These are phyloP conservation scores for Oreotrochilus melanogaster DNA, from an alignment of 2,113 vertebrate species.

Conservation along the genomic window DNA sequence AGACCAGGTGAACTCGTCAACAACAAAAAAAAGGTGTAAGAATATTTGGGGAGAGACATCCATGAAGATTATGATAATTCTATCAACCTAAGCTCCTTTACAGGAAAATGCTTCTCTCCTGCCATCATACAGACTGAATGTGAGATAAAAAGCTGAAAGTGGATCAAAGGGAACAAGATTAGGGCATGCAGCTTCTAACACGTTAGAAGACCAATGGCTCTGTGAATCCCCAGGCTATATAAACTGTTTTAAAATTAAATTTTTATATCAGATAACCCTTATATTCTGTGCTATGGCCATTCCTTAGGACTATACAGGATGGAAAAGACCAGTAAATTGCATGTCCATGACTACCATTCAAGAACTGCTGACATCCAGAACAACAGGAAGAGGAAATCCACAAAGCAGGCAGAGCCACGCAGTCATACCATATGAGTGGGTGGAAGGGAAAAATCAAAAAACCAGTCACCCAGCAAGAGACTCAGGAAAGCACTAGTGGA, in stretches of 20 bases:
- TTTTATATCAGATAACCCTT: neutral
- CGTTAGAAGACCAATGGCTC: constrained; percentile 21
- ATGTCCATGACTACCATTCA: neutral
- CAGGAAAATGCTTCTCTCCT: neutral
- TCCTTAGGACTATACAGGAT: neutral
- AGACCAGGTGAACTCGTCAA: constrained; percentile 48
- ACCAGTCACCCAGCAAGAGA: constrained; percentile 30
- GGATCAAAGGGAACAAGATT: constrained; percentile 60
- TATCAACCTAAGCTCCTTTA: neutral
- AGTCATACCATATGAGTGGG: constrained; percentile 26
- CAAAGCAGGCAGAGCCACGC: constrained; percentile 32
- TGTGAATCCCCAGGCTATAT: constrained; percentile 31
- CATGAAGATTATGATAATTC: neutral
- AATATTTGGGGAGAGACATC: neutral
- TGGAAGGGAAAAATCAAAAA: constrained; percentile 28
- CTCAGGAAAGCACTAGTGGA: neutral
- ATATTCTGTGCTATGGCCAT: neutral
- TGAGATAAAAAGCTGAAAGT: constrained; percentile 52
- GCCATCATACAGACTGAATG: neutral
- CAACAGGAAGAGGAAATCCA: constrained; percentile 62
- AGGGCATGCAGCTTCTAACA: constrained; percentile 52
- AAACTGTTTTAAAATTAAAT: constrained; percentile 13
- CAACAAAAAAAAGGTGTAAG: constrained; percentile 25
- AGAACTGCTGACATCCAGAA: constrained; percentile 14
- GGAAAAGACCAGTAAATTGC: neutral